These are phyloP conservation scores for Drosophila mayaguana DNA, from an alignment of 2,888 invertebrate species.

Conservation along the genomic window DNA sequence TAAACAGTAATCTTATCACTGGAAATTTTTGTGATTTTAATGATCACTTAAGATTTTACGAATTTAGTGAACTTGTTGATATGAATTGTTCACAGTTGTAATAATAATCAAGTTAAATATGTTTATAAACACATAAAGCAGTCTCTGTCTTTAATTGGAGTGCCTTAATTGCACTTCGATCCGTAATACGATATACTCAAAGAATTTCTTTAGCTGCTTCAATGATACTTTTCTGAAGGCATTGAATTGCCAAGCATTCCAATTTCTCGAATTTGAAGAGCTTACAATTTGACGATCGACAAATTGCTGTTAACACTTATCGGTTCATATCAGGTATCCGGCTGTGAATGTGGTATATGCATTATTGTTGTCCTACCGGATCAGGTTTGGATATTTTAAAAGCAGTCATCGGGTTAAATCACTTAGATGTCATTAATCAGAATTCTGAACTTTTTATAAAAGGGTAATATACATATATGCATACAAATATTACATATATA, in stretches of 20 bases:
- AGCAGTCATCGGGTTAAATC: neutral
- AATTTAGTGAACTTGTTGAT: neutral
- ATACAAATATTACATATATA: neutral
- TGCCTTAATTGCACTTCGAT: neutral
- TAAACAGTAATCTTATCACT: conserved; percentile 15
- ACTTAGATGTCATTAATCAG: neutral
- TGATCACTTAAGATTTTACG: neutral
- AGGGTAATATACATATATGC: neutral
- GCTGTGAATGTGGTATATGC: neutral
- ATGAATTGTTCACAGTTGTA: neutral
- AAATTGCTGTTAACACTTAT: conserved; percentile 2
- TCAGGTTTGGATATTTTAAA: neutral
- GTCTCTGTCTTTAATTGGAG: neutral
- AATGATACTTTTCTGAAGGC: neutral
- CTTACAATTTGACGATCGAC: conserved; percentile 4
- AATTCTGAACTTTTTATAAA: neutral
- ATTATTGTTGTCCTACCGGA: neutral
- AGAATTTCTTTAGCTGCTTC: neutral
- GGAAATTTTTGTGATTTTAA: neutral
- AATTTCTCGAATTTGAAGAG: neutral
- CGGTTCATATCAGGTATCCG: neutral
- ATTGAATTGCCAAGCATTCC: neutral
- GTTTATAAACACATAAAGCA: neutral
- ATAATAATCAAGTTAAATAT: neutral
- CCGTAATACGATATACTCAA: neutral